Evolutionary conservation across 2,888 invertebrate species (phyloP).

Genomic region (Aleiodes testaceus): DNA sequence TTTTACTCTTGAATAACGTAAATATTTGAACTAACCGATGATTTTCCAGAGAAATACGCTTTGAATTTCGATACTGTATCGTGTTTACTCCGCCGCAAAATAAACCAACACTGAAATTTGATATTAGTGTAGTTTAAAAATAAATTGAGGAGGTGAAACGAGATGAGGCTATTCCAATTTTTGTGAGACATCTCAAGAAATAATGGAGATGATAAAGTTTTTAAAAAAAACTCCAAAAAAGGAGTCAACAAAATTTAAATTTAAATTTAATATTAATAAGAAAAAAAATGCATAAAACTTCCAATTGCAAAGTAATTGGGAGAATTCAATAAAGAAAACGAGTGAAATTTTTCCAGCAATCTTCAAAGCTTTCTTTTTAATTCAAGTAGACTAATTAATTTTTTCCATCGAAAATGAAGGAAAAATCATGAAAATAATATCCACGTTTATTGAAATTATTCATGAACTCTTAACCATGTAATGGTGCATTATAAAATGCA

Average conservation of each 20-base stretch:
- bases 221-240: not conserved
- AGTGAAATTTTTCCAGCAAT: not conserved
- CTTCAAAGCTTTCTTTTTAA: not conserved
- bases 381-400: not conserved
- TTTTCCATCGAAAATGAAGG: not conserved
- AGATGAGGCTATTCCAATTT: not conserved
- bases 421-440: not conserved
- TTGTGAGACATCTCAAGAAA: not conserved
- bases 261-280: too few relatives aligned
- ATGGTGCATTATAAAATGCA: slow-evolving; percentile 32
- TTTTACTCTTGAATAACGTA: too few relatives aligned
- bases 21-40: too few relatives aligned
- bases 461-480: slow-evolving; percentile 23
- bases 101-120: too few relatives aligned
- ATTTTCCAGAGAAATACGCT: too few relatives aligned
- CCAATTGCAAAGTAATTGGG: too few relatives aligned
- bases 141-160: too few relatives aligned
- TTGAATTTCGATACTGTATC: too few relatives aligned
- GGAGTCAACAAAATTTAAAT: not conserved
- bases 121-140: too few relatives aligned
- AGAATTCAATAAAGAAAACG: too few relatives aligned
- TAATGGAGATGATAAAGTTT: not conserved
- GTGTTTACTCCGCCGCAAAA: too few relatives aligned
- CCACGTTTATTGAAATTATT: not conserved
- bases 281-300: too few relatives aligned